Base-by-base conservation (phyloP, 2,888 invertebrate species). In the Stenodema calcarata region DNA sequence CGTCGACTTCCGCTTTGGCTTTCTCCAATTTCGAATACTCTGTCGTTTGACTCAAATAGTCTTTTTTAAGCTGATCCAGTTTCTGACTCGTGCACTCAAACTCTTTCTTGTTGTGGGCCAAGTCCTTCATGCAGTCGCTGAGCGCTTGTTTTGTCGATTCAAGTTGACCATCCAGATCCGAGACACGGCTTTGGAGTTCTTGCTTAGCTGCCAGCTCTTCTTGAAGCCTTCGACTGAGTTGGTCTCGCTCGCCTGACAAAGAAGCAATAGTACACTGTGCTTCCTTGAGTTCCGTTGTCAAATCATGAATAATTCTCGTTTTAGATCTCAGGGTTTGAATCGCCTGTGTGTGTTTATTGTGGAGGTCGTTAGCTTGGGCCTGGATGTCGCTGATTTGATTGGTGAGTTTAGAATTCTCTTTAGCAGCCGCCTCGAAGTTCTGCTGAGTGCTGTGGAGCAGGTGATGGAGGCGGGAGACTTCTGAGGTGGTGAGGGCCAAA, bases 391-490 rank as follows among this genome's bases (percentile, higher is more conserved):
- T 88, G 73, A 92, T 90, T 89, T 93, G 93, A 0, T 92, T 92
- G 0, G 92, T 92, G n/a, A 93, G 88, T 86, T 92, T 92, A 0
- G 91, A 92, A 30, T 92, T 90, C 90, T 91, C 91, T 18, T 90
- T 90, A 44, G 90, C 90, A 0, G 90, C 89, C 12, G 92, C 91
- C 89, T 93, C 93, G 16, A 92, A 90, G 87, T 91, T 91, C 88
- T 93, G 92, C 88, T 93, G 92, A 0, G 91, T 91, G 88, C 92
- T 91, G 81, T 92, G 92, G 11, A 93, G 89, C 87, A 93, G 89
- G 89, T 93, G 92, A 89, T 92, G 92, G 30, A 92, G 90, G 87
- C 92, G 90, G 79, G 91, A 91, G 12, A 92, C 91, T 88, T 93
- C 93, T 0, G 92, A 91, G 14, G 91, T 90, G 6, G 93, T 89